phyloP scores from a whole-genome alignment of 2,888 invertebrate species.

The Frankliniella intonsa region DNA sequence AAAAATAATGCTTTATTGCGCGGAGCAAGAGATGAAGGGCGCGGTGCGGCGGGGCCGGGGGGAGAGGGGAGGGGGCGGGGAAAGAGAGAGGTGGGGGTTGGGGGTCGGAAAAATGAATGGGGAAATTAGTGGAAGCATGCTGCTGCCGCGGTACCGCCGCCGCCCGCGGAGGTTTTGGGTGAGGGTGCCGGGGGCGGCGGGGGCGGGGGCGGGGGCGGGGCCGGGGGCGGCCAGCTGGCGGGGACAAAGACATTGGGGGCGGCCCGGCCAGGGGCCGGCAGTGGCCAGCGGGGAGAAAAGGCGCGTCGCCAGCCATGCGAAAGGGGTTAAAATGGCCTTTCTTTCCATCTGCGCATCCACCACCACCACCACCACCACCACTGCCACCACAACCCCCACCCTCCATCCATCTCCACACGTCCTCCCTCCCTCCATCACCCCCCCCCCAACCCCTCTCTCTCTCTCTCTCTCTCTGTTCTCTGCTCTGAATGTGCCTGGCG shows the following conservation, averaged over 20 bases:
- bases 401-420: not conserved
- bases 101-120: slow-evolving; percentile 23
- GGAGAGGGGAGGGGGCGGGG: not conserved
- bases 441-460: not conserved
- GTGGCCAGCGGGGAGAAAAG: not conserved
- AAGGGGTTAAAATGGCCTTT: slow-evolving; percentile 5
- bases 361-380: too few species aligned
- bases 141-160: not conserved
- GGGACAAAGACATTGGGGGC: not conserved
- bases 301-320: not conserved
- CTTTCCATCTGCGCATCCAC: too few species aligned
- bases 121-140: slow-evolving; percentile 19
- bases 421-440: not conserved
- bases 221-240: not conserved
- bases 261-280: not conserved
- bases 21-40: not conserved
- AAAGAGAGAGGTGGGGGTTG: not conserved
- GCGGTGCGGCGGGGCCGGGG: not conserved
- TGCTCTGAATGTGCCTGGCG: too few species aligned
- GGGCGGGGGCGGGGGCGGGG: not conserved
- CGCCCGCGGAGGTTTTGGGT: not conserved
- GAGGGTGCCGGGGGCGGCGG: not conserved
- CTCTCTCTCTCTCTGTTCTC: not conserved
- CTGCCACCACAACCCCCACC: too few species aligned
- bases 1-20: slow-evolving; percentile 23